A percentile compares a stretch with the other conserved stretches of the same genome.
Evolutionary conservation across 2,797 vertebrate species (phyloP).

Genomic region (Prunella strophiata): DNA sequence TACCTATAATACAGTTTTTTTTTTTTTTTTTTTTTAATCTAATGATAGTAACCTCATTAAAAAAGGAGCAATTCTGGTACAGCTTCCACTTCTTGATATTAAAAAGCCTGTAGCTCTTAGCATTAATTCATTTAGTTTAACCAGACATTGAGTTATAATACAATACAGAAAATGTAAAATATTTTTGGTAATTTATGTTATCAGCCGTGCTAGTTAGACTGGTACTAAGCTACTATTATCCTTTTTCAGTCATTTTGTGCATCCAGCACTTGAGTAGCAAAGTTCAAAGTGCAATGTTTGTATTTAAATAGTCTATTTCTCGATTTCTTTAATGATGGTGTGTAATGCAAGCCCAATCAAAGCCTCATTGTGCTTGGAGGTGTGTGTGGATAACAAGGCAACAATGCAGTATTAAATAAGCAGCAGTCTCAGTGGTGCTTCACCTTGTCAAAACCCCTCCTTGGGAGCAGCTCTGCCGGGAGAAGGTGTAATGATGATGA

Average conservation of each 20-base stretch:
- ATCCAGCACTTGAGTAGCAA: background rate
- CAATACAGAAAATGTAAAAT: background rate
- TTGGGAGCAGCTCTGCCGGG: background rate
- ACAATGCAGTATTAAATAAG: background rate
- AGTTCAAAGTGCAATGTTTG: background rate
- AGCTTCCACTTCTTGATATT: background rate
- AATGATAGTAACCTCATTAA: background rate
- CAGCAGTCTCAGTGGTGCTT: background rate
- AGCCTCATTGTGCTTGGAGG: background rate
- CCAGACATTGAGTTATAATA: background rate
- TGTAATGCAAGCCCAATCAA: background rate
- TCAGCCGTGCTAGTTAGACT: background rate
- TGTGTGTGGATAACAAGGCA: background rate
- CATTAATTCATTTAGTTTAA: background rate
- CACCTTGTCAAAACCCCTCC: background rate
- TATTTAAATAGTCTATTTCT: background rate
- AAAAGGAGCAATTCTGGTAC: background rate
- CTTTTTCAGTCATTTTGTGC: background rate
- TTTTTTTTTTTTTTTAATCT: background rate
- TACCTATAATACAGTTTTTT: background rate
- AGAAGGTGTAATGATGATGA: background rate
- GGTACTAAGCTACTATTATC: background rate
- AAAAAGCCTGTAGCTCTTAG: background rate
- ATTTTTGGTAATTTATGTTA: background rate
- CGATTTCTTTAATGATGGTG: accelerated